Conservation (phyloP, 2,797 vertebrate species). For the Poecilia gillii region DNA sequence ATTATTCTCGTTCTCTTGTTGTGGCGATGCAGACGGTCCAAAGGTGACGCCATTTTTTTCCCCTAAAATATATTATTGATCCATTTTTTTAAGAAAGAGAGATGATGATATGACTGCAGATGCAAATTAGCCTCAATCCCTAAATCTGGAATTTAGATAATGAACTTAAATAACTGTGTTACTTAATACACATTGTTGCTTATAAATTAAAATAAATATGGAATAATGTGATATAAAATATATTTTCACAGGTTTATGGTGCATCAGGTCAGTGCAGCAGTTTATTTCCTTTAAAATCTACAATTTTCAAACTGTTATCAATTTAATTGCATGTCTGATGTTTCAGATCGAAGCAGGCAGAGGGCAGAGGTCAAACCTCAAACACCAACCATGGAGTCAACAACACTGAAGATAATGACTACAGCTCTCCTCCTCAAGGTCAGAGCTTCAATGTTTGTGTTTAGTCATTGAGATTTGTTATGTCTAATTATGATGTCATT, state of each 20-base stretch:
- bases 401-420: not conserved
- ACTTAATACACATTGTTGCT: not conserved
- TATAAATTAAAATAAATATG: not conserved
- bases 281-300: not conserved
- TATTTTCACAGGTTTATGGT: not conserved
- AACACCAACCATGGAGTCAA: not conserved
- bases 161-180: not conserved
- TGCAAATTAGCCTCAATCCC: not conserved
- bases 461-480: not conserved
- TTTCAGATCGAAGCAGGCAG: slow-evolving; percentile 2
- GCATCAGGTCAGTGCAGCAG: not conserved
- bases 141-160: not conserved
- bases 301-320: not conserved
- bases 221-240: not conserved
- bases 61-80: not conserved
- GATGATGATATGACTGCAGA: not conserved
- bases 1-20: not conserved
- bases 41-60: not conserved
- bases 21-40: not conserved
- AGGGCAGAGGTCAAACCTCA: not conserved
- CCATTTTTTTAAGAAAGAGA: too few relatives aligned
- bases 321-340: not conserved
- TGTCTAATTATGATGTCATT: not conserved
- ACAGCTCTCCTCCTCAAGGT: not conserved
- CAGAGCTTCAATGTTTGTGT: not conserved